Evolutionary conservation across 2,888 invertebrate species (phyloP).

Genomic region (Tipula vernalis): DNA sequence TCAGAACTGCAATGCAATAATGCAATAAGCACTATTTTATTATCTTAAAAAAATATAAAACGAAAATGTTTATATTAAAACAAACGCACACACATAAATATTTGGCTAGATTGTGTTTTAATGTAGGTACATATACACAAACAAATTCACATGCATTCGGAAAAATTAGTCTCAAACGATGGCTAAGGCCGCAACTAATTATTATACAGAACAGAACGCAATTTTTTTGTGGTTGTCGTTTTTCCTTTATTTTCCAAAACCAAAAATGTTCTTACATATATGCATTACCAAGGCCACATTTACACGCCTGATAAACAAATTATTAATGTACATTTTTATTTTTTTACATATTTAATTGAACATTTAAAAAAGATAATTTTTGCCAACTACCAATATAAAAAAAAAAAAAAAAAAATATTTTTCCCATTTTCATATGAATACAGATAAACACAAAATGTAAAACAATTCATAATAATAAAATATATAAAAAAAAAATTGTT

Average conservation of each 20-base stretch:
- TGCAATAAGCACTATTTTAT: neutral
- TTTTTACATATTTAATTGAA: neutral
- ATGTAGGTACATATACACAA: neutral
- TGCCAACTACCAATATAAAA: neutral
- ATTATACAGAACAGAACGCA: neutral
- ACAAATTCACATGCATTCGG: neutral
- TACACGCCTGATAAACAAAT: neutral
- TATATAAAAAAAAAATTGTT: conserved; percentile 13
- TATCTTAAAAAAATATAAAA: neutral
- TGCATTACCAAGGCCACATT: neutral
- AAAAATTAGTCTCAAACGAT: neutral
- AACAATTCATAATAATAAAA: neutral
- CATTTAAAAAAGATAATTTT: neutral
- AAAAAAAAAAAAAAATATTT: neutral
- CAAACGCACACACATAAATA: neutral
- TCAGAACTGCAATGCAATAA: neutral
- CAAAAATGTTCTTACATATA: neutral
- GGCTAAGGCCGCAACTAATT: neutral
- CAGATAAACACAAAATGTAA: neutral
- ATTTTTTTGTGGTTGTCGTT: neutral
- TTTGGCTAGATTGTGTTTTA: neutral
- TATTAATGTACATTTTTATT: neutral
- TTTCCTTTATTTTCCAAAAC: neutral
- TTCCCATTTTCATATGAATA: neutral
- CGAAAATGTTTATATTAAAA: neutral